Percentiles rank a stretch among this genome's conserved stretches.
phyloP scores from a whole-genome alignment of 2,888 invertebrate genomes.

The Arenicola marina region DNA sequence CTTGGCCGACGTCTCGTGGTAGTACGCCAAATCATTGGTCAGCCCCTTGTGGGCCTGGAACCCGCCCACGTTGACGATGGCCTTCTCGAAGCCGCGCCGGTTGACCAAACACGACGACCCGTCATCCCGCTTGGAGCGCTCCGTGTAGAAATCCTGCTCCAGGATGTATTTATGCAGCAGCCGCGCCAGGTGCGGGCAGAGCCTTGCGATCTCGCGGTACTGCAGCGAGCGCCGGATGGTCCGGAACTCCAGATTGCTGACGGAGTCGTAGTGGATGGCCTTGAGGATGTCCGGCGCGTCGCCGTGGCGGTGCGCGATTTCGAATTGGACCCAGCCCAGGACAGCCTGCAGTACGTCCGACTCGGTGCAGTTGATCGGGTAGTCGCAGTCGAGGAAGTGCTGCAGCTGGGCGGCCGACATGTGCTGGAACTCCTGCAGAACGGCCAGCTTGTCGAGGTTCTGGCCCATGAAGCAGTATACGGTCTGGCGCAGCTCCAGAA shows the following conservation, averaged over 20 bases:
- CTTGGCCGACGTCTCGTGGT: constrained; percentile 66
- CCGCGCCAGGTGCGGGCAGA: not conserved
- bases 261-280: constrained; percentile 64
- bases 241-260: constrained; percentile 30
- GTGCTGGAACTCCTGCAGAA: constrained; percentile 68
- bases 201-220: constrained; percentile 1
- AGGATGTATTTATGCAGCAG: too few relatives aligned
- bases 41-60: constrained; percentile 65
- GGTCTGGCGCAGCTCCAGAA: constrained; percentile 67
- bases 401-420: constrained; percentile 69
- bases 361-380: constrained; percentile 73
- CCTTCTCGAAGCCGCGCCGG: constrained; percentile 72
- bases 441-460: constrained; percentile 69
- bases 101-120: constrained; percentile 63
- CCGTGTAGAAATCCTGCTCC: not conserved
- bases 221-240: not conserved
- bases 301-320: constrained; percentile 56
- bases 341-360: constrained; percentile 67
- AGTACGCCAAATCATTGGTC: constrained; percentile 73
- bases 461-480: constrained; percentile 72
- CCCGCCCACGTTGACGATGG: constrained; percentile 73
- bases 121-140: not conserved
- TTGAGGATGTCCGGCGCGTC: constrained; percentile 63
- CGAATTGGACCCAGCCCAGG: constrained; percentile 68
- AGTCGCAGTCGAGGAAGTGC: constrained; percentile 69